Conservation (phyloP, 2,113 vertebrate species). For the Alosa alosa region DNA sequence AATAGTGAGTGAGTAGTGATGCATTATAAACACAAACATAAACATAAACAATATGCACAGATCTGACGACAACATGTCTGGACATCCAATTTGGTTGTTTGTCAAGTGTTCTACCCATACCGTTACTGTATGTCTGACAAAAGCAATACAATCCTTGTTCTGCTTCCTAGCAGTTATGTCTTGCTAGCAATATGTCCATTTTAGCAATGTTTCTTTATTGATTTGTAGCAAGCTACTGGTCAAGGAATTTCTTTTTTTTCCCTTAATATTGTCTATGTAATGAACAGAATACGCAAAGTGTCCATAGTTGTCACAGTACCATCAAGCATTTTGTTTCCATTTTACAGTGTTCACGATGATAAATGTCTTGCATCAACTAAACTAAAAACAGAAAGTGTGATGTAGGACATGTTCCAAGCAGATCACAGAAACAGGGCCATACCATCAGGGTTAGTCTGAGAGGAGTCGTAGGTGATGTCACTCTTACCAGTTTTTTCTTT, state of each 20-base stretch:
- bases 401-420: background rate
- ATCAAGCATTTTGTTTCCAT: background rate
- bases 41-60: too few species aligned
- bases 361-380: background rate
- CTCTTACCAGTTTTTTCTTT: constrained; percentile 78
- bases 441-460: constrained; percentile 72
- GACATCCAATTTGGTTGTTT: background rate
- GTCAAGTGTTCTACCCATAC: background rate
- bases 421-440: constrained; percentile 23
- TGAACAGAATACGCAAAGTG: background rate
- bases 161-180: too few species aligned
- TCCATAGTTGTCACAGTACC: background rate
- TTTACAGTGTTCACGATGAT: too few species aligned
- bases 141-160: too few species aligned
- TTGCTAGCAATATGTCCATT: too few species aligned
- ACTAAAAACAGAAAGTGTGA: background rate
- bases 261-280: too few species aligned
- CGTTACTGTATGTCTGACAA: too few species aligned
- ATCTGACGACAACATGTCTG: too few species aligned
- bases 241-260: background rate
- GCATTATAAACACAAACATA: too few species aligned
- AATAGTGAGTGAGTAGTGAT: too few species aligned
- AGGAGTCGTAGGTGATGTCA: constrained; percentile 57
- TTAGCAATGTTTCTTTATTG: background rate
- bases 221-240: background rate